Evolutionary conservation across 2,888 invertebrate species (phyloP), one percentile per base, ranked within the genome.

Genomic region (Temnothorax unifasciatus): DNA sequence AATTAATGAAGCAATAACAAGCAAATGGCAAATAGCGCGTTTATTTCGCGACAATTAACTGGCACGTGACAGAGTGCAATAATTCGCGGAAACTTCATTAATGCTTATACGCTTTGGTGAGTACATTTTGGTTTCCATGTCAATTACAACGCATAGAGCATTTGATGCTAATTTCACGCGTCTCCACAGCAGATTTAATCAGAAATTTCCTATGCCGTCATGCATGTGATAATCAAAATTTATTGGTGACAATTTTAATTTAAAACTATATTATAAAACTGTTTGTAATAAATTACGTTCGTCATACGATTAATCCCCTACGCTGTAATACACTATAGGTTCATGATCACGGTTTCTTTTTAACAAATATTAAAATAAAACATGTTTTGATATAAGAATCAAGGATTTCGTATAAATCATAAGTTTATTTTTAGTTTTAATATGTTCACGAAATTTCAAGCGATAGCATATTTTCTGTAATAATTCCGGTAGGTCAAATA

Each of bases 71-170:
- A 82, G 83, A 88, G 77, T 77, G 81, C 83, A 83, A 87, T 90
- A 90, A 90, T 87, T 88, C 83, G 83, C 75, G 47, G 59, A 84
- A 85, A 88, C 90, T 90, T 90, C 88, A 85, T 90, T 89, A 90
- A 88, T 86, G 90, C 85, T 74, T 82, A 73, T 74, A 68, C 63
- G 81, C 71, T 61, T 79, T 44, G 76, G 74, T 52, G 68, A 86
- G 84, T 86, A 88, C 84, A 87, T 88, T 89, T 90, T 87, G 90
- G 87, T 88, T 89, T 87, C 85, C 87, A 61, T 84, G 86, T 88
- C 90, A 89, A 88, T 89, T 89, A 88, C 79, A 63, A 64, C 71
- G 50, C 74, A 68, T 86, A 84, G 82, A 73, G 76, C 84, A 86
- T 89, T 90, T 86, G 88, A 87, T 85, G 85, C 85, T 90, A 90